Conservation (phyloP, 2,113 vertebrate species). For the Mus pahari region DNA sequence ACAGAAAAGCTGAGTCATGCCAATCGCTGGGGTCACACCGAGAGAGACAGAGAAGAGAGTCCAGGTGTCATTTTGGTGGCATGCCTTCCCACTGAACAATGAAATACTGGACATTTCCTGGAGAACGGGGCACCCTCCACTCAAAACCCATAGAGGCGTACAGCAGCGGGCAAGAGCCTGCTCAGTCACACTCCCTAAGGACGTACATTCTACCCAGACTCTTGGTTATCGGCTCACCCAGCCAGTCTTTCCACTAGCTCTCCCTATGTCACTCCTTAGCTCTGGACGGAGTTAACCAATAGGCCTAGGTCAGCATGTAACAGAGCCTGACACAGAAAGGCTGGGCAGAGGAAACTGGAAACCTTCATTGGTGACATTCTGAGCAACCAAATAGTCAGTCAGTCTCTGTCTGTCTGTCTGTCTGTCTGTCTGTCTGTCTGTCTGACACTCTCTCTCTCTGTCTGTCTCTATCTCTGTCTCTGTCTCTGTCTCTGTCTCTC, state of each 20-base stretch:
- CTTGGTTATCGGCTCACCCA: background rate
- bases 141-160: fast-evolving
- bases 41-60: background rate
- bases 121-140: background rate
- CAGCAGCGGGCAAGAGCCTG: background rate
- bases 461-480: background rate
- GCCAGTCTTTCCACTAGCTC: background rate
- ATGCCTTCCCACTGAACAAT: background rate
- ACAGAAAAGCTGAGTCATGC: background rate
- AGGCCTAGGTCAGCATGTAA: background rate
- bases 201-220: background rate
- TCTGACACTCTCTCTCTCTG: background rate
- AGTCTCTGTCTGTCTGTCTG: background rate
- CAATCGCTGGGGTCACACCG: background rate
- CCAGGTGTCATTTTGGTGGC: background rate
- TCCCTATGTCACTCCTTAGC: background rate
- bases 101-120: background rate
- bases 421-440: background rate
- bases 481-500: background rate
- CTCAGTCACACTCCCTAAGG: background rate
- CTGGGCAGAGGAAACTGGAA: background rate
- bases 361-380: background rate
- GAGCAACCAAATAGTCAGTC: background rate
- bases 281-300: background rate
- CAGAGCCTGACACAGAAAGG: background rate